phyloP scores from a whole-genome alignment of 2,888 invertebrate genomes.

The Lithosia quadra region DNA sequence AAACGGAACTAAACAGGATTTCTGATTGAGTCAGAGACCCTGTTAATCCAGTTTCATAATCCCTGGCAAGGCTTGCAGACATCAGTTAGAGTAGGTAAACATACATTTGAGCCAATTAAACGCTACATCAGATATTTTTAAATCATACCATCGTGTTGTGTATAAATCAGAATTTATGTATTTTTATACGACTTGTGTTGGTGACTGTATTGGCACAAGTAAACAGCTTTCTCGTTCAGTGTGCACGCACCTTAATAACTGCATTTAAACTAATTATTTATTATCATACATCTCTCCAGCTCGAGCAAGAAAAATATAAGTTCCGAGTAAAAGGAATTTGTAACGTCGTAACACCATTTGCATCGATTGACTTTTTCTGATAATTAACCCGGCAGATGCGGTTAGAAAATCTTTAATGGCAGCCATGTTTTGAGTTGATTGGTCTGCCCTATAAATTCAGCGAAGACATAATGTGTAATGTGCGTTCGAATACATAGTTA shows the following conservation, averaged over 20 bases:
- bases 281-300: constrained; percentile 77
- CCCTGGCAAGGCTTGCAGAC: background rate
- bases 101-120: background rate
- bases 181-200: background rate
- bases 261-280: constrained; percentile 84
- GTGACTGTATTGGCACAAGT: background rate
- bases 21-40: background rate
- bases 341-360: constrained; percentile 66
- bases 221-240: background rate
- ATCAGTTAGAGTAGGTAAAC: background rate
- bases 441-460: constrained; percentile 19
- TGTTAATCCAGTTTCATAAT: too few relatives aligned
- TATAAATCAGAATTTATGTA: too few relatives aligned
- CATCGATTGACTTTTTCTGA: constrained; percentile 68
- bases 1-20: background rate
- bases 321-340: constrained; percentile 68
- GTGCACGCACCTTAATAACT: constrained; percentile 69
- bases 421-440: constrained; percentile 36
- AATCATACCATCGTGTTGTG: too few relatives aligned
- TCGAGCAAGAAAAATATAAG: constrained; percentile 70
- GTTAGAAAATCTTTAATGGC: constrained; percentile 45
- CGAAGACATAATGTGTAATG: constrained; percentile 4
- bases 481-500: background rate
- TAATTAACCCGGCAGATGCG: constrained; percentile 36
- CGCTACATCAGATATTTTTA: background rate